phyloP scores from a whole-genome alignment of 2,797 vertebrate genomes.

The Petrocephalus schoutedeni region DNA sequence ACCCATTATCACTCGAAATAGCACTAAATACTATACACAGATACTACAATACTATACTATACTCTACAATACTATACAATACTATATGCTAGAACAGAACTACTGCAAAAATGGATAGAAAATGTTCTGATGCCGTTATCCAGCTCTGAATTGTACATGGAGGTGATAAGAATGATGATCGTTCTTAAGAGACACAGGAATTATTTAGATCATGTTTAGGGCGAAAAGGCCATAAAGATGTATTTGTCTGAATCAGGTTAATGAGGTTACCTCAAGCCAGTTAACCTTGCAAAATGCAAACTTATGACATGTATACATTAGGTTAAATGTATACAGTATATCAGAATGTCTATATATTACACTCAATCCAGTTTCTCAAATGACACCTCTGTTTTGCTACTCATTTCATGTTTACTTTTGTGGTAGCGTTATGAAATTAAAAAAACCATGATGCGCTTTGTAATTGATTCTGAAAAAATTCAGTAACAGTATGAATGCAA shows the following conservation, averaged over 20 bases:
- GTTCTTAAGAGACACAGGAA: not conserved
- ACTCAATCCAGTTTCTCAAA: not conserved
- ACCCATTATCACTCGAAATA: not conserved
- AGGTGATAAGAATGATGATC: not conserved
- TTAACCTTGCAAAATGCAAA: not conserved
- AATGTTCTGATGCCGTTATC: not conserved
- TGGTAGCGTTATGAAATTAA: not conserved
- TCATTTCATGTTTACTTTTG: not conserved
- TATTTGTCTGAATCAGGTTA: conserved; percentile 6
- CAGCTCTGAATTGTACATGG: not conserved
- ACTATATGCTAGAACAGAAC: not conserved
- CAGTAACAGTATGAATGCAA: not conserved
- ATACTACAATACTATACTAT: no score
- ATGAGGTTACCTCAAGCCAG: not conserved
- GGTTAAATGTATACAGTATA: no score
- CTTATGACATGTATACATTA: not conserved
- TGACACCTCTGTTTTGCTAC: not conserved
- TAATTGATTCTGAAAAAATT: not conserved
- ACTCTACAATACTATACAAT: no score
- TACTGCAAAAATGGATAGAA: not conserved
- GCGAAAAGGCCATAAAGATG: not conserved
- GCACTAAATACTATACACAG: not conserved
- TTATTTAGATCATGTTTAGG: not conserved
- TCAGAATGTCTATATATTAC: not conserved
- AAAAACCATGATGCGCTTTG: not conserved